These are phyloP conservation scores for Spea hammondii DNA, from an alignment of 2,797 vertebrate species.

Conservation along the genomic window DNA sequence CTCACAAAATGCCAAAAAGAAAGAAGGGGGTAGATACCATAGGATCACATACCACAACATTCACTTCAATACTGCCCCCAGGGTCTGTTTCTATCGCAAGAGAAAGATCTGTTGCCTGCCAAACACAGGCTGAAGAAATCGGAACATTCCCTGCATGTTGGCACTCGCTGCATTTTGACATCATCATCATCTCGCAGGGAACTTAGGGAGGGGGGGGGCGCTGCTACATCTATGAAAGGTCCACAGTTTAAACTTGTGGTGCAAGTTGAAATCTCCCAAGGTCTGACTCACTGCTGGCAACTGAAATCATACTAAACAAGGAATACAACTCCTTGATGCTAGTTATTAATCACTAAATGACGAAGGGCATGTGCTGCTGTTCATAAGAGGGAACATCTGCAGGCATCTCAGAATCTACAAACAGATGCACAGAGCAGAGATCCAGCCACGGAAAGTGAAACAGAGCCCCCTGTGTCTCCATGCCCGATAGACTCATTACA, in stretches of 20 bases:
- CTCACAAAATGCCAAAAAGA: constrained; percentile 2
- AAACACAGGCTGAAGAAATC: constrained; percentile 34
- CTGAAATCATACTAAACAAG: background rate
- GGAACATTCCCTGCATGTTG: constrained; percentile 41
- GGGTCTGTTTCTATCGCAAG: constrained; percentile 40
- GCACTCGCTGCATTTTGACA: constrained; percentile 43
- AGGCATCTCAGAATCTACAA: constrained; percentile 9
- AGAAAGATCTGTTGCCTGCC: constrained; percentile 35
- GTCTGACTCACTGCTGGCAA: background rate
- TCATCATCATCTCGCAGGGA: background rate
- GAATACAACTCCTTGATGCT: background rate
- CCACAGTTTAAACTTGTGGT: background rate
- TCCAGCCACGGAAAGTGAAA: constrained; percentile 14
- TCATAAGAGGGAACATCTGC: constrained; percentile 12
- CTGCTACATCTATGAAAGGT: background rate
- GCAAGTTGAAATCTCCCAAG: background rate
- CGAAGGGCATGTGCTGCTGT: background rate
- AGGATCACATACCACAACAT: constrained; percentile 39
- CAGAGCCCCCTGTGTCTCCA: constrained; percentile 48
- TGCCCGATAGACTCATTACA: constrained; percentile 40
- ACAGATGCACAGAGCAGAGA: constrained; percentile 29
- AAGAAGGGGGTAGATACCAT: constrained; percentile 20
- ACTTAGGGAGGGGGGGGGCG: background rate
- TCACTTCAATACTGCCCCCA: constrained; percentile 29
- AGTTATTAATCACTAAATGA: constrained; percentile 5